Base-by-base conservation (phyloP, 2,888 invertebrate species). In the Epinotia bilunana region DNA sequence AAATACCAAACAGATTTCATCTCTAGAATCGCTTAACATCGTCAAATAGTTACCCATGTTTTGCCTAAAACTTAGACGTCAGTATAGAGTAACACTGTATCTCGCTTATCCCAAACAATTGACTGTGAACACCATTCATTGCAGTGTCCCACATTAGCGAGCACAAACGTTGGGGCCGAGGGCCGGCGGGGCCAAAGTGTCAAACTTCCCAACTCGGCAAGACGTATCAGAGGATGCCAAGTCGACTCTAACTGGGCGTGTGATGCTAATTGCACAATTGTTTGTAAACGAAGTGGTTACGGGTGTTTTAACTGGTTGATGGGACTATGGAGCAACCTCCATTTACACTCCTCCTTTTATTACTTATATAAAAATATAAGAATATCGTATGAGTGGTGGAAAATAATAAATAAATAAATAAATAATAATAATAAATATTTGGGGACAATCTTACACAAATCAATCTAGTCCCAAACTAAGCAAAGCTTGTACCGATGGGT, bases 241-340 rank as follows among this genome's bases (percentile, higher is more conserved):
- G 82, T 80, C 81, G 76, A 80, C 82, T 79, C 83, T 81, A 85
- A 83, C 87, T 72, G 86, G 85, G 86, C 88, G 82, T 85, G 86
- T 85, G 86, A 87, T 88, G 88, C 86, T 91, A 88, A 90, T 89
- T 88, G 86, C 83, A 81, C 81, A 80, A 86, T 86, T 88, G 89
- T 88, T 83, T 80, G 76, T 76, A 67, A 76, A 60, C 63, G 80
- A 78, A 79, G 77, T 79, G 77, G 78, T 81, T 78, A 79, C 65
- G 55, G 67, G 11, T 62, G 62, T 62, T 62, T 39, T 39, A 12
- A 12, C 18, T 43, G 43, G 5, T 11, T 62, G 11, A 39, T 43
- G 18, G 18, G 57, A 11, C 20, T 20, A 53, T 53, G n/a, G n/a
- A n/a, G n/a, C n/a, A n/a, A n/a, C n/a, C n/a, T n/a, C n/a, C n/a